A percentile compares a stretch with the other conserved stretches of the same genome.
Evolutionary conservation across 2,888 invertebrate genomes (phyloP).

Genomic region (Diplolepis rosae): DNA sequence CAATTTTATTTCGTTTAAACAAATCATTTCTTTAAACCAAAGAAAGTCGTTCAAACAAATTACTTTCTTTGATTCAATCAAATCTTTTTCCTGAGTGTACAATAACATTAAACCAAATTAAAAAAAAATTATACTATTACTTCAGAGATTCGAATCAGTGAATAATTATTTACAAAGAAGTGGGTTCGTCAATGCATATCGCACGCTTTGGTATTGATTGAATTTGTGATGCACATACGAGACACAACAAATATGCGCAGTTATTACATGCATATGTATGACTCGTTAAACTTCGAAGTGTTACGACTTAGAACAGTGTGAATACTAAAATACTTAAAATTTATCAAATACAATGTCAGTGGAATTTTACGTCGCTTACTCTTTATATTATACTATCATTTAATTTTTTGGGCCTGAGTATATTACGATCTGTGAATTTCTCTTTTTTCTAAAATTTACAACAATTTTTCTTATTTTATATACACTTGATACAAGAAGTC

Average conservation of each 20-base stretch:
- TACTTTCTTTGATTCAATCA: too few relatives aligned
- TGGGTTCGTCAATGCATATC: conserved; percentile 57
- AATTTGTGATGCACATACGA: conserved; percentile 44
- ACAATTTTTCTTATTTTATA: not conserved
- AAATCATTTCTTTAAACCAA: not conserved
- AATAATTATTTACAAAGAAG: conserved; percentile 58
- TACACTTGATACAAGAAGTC: conserved; percentile 30
- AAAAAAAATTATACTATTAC: not conserved
- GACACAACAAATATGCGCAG: conserved; percentile 28
- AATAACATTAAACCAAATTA: too few relatives aligned
- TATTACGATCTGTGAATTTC: conserved; percentile 38
- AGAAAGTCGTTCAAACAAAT: too few relatives aligned
- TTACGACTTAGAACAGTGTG: conserved; percentile 29
- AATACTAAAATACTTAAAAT: conserved; percentile 42
- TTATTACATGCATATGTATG: conserved; percentile 30
- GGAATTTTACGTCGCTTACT: conserved; percentile 41
- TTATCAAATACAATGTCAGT: conserved; percentile 46
- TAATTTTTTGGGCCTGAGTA: conserved; percentile 53
- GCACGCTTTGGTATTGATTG: conserved; percentile 64
- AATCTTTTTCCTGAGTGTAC: too few relatives aligned
- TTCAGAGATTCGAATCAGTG: conserved; percentile 41
- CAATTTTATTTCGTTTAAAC: too few relatives aligned
- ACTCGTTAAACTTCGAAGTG: conserved; percentile 31
- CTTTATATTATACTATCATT: conserved; percentile 48
- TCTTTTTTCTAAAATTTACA: conserved; percentile 23